Percentiles rank a stretch among this genome's conserved stretches.
Conservation (phyloP, 2,797 vertebrate genomes). For the Lithobates pipiens region DNA sequence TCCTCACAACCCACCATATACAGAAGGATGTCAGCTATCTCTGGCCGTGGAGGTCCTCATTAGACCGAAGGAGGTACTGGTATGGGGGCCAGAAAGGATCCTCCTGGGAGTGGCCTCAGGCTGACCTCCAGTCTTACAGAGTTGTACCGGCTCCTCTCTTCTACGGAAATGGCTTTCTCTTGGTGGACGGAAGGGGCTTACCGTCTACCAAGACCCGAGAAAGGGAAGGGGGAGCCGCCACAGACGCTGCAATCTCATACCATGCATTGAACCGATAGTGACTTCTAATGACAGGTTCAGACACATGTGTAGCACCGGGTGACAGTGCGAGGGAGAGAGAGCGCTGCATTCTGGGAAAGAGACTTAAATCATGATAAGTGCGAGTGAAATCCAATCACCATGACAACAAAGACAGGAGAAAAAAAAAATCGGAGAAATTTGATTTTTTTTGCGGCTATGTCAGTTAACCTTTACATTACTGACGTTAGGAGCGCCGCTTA, state of each 20-base stretch:
- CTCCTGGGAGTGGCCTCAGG: no score
- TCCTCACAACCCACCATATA: no score
- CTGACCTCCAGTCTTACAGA: not conserved
- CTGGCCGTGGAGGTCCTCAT: no score
- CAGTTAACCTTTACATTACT: constrained; percentile 25
- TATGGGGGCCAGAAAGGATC: no score
- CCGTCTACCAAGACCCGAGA: no score
- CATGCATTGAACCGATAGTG: not conserved
- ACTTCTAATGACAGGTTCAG: not conserved
- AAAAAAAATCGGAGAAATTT: constrained; percentile 38
- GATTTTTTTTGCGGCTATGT: not conserved
- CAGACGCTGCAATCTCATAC: no score
- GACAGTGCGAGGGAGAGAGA: not conserved
- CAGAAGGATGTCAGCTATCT: no score
- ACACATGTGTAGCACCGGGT: not conserved
- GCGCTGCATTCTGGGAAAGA: not conserved
- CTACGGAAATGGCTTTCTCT: no score
- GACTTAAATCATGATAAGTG: constrained; percentile 34
- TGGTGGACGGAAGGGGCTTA: no score
- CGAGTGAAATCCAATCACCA: constrained; percentile 47
- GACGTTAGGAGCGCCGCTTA: not conserved
- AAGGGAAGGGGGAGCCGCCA: no score
- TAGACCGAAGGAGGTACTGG: no score
- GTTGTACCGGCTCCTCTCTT: no score
- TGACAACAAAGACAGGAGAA: constrained; percentile 41